These are phyloP conservation scores for Cerastis leucographa DNA, from an alignment of 2,888 invertebrate species.

Conservation along the genomic window DNA sequence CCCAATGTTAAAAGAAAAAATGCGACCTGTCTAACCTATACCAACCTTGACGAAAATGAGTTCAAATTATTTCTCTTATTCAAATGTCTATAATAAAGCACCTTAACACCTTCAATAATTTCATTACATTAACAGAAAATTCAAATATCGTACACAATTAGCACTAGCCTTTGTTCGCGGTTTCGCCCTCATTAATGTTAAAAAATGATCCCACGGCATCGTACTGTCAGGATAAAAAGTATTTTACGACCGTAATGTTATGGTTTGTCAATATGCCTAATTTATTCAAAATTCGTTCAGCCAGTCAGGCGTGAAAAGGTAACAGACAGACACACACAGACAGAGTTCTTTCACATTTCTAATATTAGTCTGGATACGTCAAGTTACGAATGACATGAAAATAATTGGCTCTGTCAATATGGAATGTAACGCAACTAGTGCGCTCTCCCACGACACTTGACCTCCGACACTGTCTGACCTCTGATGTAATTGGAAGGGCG, in stretches of 20 bases:
- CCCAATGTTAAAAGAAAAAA: neutral
- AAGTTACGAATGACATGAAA: slow-evolving; percentile 9
- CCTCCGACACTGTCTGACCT: slow-evolving; percentile 39
- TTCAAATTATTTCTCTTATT: neutral
- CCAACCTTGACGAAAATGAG: neutral
- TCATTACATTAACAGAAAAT: slow-evolving; percentile 11
- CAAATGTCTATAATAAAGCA: slow-evolving; percentile 7
- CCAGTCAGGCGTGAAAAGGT: neutral
- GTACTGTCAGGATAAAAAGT: neutral
- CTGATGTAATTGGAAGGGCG: slow-evolving; percentile 14
- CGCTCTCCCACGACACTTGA: neutral
- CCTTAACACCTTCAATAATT: slow-evolving; percentile 10
- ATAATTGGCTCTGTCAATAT: slow-evolving; percentile 27
- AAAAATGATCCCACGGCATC: neutral
- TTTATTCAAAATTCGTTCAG: neutral
- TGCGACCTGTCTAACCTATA: slow-evolving; percentile 1
- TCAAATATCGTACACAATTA: slow-evolving; percentile 6
- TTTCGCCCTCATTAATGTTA: neutral
- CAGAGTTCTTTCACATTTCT: neutral
- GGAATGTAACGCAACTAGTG: slow-evolving; percentile 11
- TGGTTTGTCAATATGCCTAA: neutral
- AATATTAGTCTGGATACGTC: neutral
- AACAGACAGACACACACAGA: neutral
- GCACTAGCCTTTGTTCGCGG: neutral
- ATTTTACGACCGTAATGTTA: neutral